Evolutionary conservation across 1,140 invertebrate genomes (phyloP).

Genomic region (Globodera ellingtonae): DNA sequence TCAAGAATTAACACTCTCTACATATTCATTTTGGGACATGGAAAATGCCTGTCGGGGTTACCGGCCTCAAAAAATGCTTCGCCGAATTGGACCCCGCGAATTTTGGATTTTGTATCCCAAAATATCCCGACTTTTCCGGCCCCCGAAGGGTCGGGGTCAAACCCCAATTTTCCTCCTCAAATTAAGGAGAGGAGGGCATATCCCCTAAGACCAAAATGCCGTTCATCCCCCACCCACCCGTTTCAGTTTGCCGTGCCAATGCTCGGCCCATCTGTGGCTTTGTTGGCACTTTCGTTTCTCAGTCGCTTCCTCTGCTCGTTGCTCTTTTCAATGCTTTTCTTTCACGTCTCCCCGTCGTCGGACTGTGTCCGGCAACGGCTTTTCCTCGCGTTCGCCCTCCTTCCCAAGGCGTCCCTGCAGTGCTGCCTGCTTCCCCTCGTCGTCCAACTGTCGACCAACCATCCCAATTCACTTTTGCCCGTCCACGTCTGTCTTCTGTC

Average conservation of each 20-base stretch:
- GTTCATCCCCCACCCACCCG: background rate
- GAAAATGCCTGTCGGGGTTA: background rate
- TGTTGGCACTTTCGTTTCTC: conserved; percentile 47
- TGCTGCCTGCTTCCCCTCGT: conserved; percentile 33
- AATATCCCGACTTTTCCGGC: background rate
- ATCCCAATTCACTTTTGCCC: conserved; percentile 18
- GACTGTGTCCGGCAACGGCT: conserved; percentile 52
- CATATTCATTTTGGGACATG: background rate
- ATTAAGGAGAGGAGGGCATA: background rate
- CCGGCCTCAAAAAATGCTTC: background rate
- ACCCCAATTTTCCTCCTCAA: background rate
- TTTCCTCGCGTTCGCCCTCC: conserved; percentile 49
- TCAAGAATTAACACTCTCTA: background rate
- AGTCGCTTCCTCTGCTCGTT: conserved; percentile 36
- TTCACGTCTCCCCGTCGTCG: background rate
- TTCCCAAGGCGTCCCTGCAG: conserved; percentile 59
- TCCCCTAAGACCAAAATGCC: background rate
- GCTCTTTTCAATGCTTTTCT: conserved; percentile 14
- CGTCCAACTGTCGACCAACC: conserved; percentile 53
- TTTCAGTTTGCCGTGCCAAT: conserved; percentile 47
- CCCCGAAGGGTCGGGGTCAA: too few relatives aligned
- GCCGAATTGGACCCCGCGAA: background rate
- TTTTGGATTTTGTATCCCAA: conserved; percentile 7
- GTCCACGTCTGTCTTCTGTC: conserved; percentile 32
- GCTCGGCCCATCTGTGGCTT: conserved; percentile 41